phyloP scores from a whole-genome alignment of 1,140 invertebrate species.

The Drosophila lini region DNA sequence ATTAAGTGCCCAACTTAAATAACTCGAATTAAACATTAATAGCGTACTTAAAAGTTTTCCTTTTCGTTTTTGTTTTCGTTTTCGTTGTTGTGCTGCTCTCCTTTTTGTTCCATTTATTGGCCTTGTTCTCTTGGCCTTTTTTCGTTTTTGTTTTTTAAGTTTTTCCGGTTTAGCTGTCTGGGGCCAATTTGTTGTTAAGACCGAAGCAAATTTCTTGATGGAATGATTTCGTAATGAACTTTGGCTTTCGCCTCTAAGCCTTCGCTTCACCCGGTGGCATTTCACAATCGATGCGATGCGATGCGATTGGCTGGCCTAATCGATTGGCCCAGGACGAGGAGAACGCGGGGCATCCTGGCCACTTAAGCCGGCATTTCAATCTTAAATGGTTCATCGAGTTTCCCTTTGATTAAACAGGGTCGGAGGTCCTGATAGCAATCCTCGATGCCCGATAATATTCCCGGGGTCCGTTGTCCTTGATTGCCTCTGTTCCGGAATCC shows the following conservation, averaged over 20 bases:
- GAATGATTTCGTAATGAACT: slow-evolving; percentile 44
- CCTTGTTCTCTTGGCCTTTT: slow-evolving; percentile 16
- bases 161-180: slow-evolving; percentile 26
- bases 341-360: slow-evolving; percentile 1
- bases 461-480: background rate
- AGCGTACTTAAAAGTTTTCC: slow-evolving; percentile 80
- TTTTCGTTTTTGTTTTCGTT: slow-evolving; percentile 46
- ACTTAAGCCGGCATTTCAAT: slow-evolving; percentile 23
- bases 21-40: slow-evolving; percentile 83
- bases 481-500: background rate
- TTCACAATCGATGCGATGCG: slow-evolving; percentile 23
- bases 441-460: background rate
- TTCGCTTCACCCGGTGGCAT: background rate
- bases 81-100: background rate
- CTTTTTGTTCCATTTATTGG: slow-evolving; percentile 18
- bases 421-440: background rate
- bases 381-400: slow-evolving; percentile 40
- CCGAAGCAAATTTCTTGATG: slow-evolving; percentile 25
- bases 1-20: slow-evolving; percentile 82
- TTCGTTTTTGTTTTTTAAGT: slow-evolving; percentile 11
- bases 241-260: slow-evolving; percentile 2
- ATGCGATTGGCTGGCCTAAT: slow-evolving; percentile 17
- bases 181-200: slow-evolving; percentile 18
- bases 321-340: slow-evolving; percentile 1
- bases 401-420: slow-evolving; percentile 33